Percentiles rank a stretch among this genome's conserved stretches.
phyloP scores from a whole-genome alignment of 2,888 invertebrate species.

The Habrosyne pyritoides region DNA sequence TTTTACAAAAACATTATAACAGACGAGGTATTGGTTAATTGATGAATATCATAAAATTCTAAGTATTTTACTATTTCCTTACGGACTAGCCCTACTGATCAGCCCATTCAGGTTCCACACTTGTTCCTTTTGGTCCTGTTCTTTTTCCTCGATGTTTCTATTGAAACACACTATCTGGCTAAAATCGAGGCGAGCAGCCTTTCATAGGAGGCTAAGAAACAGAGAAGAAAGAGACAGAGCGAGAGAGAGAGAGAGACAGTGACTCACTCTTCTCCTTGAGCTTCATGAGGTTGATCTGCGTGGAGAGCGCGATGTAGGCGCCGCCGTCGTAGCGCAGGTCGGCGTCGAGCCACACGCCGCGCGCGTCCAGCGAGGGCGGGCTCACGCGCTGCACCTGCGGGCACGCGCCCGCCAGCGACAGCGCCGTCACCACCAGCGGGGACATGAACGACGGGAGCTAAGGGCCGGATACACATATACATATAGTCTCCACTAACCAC shows the following conservation, averaged over 20 bases:
- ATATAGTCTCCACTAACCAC: not conserved
- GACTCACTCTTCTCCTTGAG: slow-evolving; percentile 76
- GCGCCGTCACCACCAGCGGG: slow-evolving; percentile 89
- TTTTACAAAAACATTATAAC: too few species aligned
- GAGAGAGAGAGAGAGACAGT: not conserved
- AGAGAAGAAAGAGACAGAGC: too few species aligned
- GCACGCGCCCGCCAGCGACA: slow-evolving; percentile 88
- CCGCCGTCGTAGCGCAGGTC: slow-evolving; percentile 91
- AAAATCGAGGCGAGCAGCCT: too few species aligned
- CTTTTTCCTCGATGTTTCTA: too few species aligned
- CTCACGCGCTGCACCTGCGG: slow-evolving; percentile 86
- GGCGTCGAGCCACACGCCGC: slow-evolving; percentile 95
- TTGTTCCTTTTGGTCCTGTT: too few species aligned
- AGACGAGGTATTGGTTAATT: too few species aligned
- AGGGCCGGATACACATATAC: slow-evolving; percentile 14
- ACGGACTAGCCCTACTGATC: too few species aligned
- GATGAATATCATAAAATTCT: too few species aligned
- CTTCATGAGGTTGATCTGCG: slow-evolving; percentile 90
- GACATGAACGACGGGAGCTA: slow-evolving; percentile 94
- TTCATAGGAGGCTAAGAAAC: too few species aligned
- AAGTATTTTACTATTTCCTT: too few species aligned
- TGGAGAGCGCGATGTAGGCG: slow-evolving; percentile 92
- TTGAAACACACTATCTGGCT: too few species aligned
- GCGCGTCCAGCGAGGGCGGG: slow-evolving; percentile 88
- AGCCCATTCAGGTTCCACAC: too few species aligned